Evolutionary conservation across 2,113 vertebrate species (phyloP), one percentile per base, ranked within the genome.

Genomic region (Edolisoma coerulescens): DNA sequence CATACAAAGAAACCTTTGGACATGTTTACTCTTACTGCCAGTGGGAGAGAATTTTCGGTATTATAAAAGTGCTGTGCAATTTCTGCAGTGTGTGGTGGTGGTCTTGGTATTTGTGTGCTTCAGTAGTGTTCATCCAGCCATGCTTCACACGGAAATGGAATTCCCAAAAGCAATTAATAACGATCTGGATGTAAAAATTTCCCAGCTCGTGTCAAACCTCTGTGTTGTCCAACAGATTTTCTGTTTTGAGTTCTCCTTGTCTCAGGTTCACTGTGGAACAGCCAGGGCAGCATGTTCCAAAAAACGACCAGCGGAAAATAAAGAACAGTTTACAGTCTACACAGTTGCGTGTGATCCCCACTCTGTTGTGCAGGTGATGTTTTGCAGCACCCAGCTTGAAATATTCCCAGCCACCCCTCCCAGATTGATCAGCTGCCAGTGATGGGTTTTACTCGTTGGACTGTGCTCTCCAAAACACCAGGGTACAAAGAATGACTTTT

Each of bases 261-360:
- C 32, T 69, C 54, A n/a, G 35, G 45, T 53, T 78, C 44, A 22
- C 35, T 26, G 27, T n/a, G 91, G 65, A 93, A 86, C 84, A 95
- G 69, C 69, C 80, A 39, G 28, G 61, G 27, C 53, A 39, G 27
- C 53, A 39, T 54, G 35, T 88, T 93, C 90, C 70, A 70, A 52
- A 79, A 41, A 49, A 24, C 6, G 26, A 41, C 30, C 35, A 76
- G n/a, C 70, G 81, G 75, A 92, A 91, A 94, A 93, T 97, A 97
- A 97, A 96, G 44, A 92, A 11, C 80, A 68, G 42, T 60, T 87
- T 87, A 87, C 44, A 49, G 11, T 82, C 23, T n/a, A 9, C 63
- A 60, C 3, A 9, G 30, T 1, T 23, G 14, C 37, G 9, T 69
- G 80, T 54, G 73, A 41, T 68, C 54, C 18, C 33, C 0, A 2